phyloP scores from a whole-genome alignment of 2,888 invertebrate genomes.

The Glyphotaelius pellucidus region DNA sequence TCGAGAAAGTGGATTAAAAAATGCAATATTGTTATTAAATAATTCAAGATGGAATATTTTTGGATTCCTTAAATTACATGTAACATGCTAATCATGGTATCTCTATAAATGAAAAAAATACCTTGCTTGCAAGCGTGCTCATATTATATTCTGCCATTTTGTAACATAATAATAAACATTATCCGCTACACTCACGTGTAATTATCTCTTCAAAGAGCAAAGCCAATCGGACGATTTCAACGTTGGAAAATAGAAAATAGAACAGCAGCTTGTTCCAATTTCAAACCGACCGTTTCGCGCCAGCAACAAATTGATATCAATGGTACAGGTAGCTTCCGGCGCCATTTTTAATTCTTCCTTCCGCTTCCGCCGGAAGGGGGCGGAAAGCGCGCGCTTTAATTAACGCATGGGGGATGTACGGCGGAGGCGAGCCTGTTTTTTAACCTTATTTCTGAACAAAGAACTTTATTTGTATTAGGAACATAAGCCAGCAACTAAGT shows the following conservation, averaged over 20 bases:
- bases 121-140: neutral
- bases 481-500: slow-evolving; percentile 5
- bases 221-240: slow-evolving; percentile 4
- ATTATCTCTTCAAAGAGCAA: neutral
- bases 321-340: slow-evolving; percentile 51
- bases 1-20: too few relatives aligned
- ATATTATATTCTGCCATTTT: neutral
- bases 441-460: neutral
- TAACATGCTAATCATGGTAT: neutral
- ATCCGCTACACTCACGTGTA: neutral
- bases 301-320: slow-evolving; percentile 49
- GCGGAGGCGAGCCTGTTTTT: neutral
- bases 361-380: slow-evolving; percentile 25
- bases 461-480: slow-evolving; percentile 5
- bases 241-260: slow-evolving; percentile 15
- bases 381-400: slow-evolving; percentile 47
- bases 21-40: too few relatives aligned
- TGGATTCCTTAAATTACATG: too few relatives aligned
- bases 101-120: neutral
- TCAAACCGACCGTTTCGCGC: slow-evolving; percentile 27
- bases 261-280: slow-evolving; percentile 38
- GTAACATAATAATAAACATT: neutral
- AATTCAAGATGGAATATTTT: too few relatives aligned
- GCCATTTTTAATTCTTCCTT: slow-evolving; percentile 50
- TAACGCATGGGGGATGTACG: slow-evolving; percentile 43